Evolutionary conservation across 2,113 vertebrate genomes (phyloP).

Genomic region (Stomatorhinus ivindoensis): DNA sequence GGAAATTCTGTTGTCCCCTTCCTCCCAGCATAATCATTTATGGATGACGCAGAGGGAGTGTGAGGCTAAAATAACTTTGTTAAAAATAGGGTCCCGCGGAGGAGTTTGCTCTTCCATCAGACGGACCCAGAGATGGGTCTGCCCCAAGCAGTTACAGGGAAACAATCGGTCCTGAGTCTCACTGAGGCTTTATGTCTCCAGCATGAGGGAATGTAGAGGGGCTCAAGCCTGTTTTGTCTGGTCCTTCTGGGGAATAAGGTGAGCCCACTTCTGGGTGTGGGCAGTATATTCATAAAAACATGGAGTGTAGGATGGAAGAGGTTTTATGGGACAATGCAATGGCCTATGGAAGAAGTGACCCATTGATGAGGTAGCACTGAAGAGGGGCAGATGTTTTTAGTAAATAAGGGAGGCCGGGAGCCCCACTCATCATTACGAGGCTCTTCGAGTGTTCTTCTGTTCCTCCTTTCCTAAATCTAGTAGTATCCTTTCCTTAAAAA

Average conservation of each 20-base stretch:
- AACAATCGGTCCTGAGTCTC: background rate
- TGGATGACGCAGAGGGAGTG: background rate
- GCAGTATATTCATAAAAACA: slow-evolving; percentile 43
- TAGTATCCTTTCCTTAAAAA: background rate
- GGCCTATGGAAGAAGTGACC: slow-evolving; percentile 66
- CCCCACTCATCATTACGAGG: slow-evolving; percentile 43
- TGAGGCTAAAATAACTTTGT: background rate
- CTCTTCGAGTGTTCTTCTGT: background rate
- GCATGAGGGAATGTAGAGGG: slow-evolving; percentile 55
- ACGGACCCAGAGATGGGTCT: background rate
- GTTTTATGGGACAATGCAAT: slow-evolving; percentile 68
- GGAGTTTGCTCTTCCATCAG: background rate
- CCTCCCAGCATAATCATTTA: background rate
- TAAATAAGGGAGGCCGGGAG: slow-evolving; percentile 52
- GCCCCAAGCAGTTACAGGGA: slow-evolving; percentile 16
- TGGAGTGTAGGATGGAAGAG: slow-evolving; percentile 53
- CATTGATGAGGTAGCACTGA: slow-evolving; percentile 66
- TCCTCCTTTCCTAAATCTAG: background rate
- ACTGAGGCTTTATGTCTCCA: slow-evolving; percentile 47
- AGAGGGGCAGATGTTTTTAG: slow-evolving; percentile 73
- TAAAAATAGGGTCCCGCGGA: slow-evolving; percentile 11
- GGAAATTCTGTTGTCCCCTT: background rate
- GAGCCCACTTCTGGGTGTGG: slow-evolving; percentile 47
- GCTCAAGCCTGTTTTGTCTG: slow-evolving; percentile 54
- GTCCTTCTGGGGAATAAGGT: slow-evolving; percentile 38